These are phyloP conservation scores for Polyommatus icarus DNA, from an alignment of 2,888 invertebrate genomes.

Conservation along the genomic window DNA sequence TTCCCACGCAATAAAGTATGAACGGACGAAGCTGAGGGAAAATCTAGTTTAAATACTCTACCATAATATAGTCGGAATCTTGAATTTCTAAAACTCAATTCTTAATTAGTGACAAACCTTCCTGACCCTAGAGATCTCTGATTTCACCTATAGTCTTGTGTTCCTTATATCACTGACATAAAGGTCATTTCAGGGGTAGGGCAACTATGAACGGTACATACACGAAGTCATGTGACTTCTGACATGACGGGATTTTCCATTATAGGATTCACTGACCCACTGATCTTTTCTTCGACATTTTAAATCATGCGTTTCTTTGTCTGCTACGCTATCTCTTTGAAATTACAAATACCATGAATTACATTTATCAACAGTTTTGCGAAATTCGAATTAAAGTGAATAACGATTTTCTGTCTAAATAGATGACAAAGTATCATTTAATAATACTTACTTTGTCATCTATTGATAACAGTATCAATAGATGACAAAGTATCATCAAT, in stretches of 20 bases:
- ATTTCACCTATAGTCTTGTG: not conserved
- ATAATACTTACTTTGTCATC: too few relatives aligned
- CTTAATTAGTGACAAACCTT: constrained; percentile 17
- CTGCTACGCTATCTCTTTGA: not conserved
- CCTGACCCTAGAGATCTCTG: constrained; percentile 10
- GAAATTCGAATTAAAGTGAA: too few relatives aligned
- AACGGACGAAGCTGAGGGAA: too few relatives aligned
- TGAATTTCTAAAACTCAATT: not conserved
- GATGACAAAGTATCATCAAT: too few relatives aligned
- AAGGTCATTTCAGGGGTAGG: not conserved
- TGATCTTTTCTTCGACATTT: constrained; percentile 24
- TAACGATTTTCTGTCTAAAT: too few relatives aligned
- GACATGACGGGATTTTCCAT: constrained; percentile 27
- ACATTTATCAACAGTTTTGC: too few relatives aligned
- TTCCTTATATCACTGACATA: too few relatives aligned
- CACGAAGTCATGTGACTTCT: constrained; percentile 12
- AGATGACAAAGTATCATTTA: too few relatives aligned
- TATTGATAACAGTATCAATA: too few relatives aligned
- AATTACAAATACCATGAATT: not conserved
- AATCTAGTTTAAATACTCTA: not conserved
- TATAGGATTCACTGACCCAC: constrained; percentile 11
- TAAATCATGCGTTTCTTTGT: constrained; percentile 9
- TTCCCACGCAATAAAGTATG: too few relatives aligned
- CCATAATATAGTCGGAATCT: not conserved
- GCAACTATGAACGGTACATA: not conserved